Percentiles rank a stretch among this genome's conserved stretches.
Evolutionary conservation across 2,797 vertebrate species (phyloP).

Genomic region (Chlorospingus flavigularis): DNA sequence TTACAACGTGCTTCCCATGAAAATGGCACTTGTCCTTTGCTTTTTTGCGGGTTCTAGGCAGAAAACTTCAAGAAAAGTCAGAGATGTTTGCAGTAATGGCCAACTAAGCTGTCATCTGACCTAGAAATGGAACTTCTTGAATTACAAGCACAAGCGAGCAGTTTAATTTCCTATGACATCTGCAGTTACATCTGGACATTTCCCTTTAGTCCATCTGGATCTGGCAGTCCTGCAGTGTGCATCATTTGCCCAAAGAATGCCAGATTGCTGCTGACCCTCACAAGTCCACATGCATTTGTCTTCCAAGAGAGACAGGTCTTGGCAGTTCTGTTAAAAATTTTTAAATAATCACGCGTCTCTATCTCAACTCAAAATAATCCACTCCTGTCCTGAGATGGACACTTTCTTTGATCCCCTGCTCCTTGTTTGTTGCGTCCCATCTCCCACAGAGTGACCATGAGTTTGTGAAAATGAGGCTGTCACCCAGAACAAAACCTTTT

Average conservation of each 20-base stretch:
- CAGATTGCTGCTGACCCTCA: neutral
- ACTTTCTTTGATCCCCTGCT: neutral
- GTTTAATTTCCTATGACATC: conserved; percentile 30
- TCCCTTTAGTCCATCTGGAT: neutral
- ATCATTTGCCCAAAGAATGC: neutral
- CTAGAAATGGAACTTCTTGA: conserved; percentile 28
- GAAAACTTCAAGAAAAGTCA: conserved; percentile 14
- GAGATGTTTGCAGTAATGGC: neutral
- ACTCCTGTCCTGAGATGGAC: neutral
- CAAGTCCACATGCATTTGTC: neutral
- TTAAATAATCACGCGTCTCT: neutral
- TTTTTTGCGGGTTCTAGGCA: neutral
- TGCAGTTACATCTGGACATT: conserved; percentile 31
- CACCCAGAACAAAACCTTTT: neutral
- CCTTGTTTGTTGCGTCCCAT: neutral
- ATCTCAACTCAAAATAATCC: neutral
- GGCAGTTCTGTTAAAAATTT: neutral
- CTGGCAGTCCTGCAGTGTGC: neutral
- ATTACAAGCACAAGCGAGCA: neutral
- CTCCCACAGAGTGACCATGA: neutral
- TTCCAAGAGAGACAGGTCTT: neutral
- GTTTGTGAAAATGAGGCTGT: neutral
- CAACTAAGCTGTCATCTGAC: conserved; percentile 13
- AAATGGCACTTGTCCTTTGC: neutral
- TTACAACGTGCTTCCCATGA: neutral